Percentiles rank a stretch among this genome's conserved stretches.
Conservation (phyloP, 2,888 invertebrate genomes). For the Ichneumoninae sp. region DNA sequence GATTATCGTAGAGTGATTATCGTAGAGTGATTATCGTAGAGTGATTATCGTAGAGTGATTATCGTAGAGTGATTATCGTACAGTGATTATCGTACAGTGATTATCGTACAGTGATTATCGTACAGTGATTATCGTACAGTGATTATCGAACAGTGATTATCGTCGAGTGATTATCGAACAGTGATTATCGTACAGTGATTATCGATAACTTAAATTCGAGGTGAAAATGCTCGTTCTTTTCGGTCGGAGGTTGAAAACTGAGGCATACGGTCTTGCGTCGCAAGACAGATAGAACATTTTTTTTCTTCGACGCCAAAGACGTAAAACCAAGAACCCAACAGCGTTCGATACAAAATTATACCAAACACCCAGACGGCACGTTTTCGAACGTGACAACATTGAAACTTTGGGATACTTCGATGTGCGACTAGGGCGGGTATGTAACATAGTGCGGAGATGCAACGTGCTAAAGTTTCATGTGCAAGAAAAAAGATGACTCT, state of each 20-base stretch:
- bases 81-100: too few species aligned
- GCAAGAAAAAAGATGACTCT: conserved; percentile 11
- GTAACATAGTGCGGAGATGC: neutral
- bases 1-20: too few species aligned
- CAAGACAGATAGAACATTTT: neutral
- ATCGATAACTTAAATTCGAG: neutral
- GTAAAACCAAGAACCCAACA: neutral
- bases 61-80: too few species aligned
- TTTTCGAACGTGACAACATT: neutral
- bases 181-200: too few species aligned
- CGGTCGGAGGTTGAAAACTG: neutral
- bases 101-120: too few species aligned
- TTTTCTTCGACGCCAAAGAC: neutral
- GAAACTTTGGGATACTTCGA: neutral
- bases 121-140: too few species aligned
- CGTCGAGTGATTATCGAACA: too few species aligned
- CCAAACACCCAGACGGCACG: conserved; percentile 2
- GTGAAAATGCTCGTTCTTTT: neutral
- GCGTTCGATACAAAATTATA: neutral
- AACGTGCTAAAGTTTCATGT: neutral
- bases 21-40: too few species aligned
- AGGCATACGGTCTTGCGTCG: neutral
- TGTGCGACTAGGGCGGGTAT: neutral
- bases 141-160: too few species aligned
- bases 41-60: too few species aligned